Percentiles rank a stretch among this genome's conserved stretches.
phyloP scores from a whole-genome alignment of 2,113 vertebrate genomes.

The Archilochus colubris region DNA sequence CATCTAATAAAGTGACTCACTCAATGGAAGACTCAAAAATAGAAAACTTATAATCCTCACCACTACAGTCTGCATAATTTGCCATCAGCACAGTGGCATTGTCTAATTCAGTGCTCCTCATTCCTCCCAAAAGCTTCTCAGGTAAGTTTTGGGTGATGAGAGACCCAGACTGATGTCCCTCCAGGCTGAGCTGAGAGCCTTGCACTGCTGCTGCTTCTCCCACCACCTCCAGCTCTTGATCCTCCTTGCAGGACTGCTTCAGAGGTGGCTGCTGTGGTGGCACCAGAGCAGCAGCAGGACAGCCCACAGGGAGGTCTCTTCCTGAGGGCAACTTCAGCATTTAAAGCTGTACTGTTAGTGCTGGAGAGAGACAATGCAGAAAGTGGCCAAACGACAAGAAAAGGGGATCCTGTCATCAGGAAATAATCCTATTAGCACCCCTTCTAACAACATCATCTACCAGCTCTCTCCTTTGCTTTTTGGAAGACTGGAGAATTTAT shows the following conservation, averaged over 20 bases:
- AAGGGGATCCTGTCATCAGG: not conserved
- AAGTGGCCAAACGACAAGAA: not conserved
- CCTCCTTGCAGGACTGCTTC: accelerated
- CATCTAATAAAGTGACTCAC: conserved; percentile 64
- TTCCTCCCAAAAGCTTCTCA: not conserved
- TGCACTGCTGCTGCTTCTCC: not conserved
- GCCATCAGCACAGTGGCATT: not conserved
- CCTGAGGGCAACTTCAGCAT: accelerated
- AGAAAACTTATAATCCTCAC: conserved; percentile 10
- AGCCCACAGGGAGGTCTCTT: accelerated
- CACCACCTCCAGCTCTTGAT: not conserved
- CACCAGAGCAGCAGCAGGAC: not conserved
- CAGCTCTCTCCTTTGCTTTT: not conserved
- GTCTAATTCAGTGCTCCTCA: not conserved
- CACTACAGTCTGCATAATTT: not conserved
- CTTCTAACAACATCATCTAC: not conserved
- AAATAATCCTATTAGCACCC: not conserved
- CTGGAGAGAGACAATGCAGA: not conserved
- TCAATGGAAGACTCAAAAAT: conserved; percentile 38
- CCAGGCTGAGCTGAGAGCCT: accelerated
- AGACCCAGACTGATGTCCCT: not conserved
- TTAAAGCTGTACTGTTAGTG: accelerated
- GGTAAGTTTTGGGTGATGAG: not conserved
- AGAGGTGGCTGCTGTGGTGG: not conserved
- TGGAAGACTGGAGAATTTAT: not conserved